Percentiles rank a stretch among this genome's conserved stretches.
phyloP scores from a whole-genome alignment of 2,797 vertebrate genomes.

The Myoxocephalus aenaeus region DNA sequence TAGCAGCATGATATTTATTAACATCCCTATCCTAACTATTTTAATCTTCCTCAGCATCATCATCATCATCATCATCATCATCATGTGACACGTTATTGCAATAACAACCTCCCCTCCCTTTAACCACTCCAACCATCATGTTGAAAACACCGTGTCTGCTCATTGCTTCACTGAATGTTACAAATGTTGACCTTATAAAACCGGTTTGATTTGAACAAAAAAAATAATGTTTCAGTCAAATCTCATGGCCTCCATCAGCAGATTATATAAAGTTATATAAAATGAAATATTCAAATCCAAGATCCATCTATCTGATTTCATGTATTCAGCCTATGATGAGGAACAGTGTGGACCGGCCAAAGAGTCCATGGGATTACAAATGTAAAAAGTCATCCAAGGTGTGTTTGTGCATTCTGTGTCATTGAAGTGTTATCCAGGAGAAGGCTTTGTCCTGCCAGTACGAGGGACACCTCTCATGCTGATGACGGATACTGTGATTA shows the following conservation, averaged over 20 bases:
- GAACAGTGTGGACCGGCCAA: background rate
- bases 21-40: background rate
- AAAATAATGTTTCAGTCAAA: background rate
- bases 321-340: background rate
- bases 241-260: background rate
- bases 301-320: background rate
- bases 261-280: background rate
- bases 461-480: background rate
- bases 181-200: background rate
- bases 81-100: background rate
- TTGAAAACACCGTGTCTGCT: background rate
- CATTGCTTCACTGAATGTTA: background rate
- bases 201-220: background rate
- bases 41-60: background rate
- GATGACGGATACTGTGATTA: background rate
- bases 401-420: background rate
- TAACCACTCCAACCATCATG: background rate
- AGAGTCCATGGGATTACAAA: background rate
- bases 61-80: background rate
- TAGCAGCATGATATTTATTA: background rate
- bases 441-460: background rate
- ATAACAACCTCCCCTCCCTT: background rate
- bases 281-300: background rate
- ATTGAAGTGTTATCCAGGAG: background rate
- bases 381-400: constrained; percentile 6